Evolutionary conservation across 2,113 vertebrate genomes (phyloP).

Genomic region (Odobenus rosmarus): DNA sequence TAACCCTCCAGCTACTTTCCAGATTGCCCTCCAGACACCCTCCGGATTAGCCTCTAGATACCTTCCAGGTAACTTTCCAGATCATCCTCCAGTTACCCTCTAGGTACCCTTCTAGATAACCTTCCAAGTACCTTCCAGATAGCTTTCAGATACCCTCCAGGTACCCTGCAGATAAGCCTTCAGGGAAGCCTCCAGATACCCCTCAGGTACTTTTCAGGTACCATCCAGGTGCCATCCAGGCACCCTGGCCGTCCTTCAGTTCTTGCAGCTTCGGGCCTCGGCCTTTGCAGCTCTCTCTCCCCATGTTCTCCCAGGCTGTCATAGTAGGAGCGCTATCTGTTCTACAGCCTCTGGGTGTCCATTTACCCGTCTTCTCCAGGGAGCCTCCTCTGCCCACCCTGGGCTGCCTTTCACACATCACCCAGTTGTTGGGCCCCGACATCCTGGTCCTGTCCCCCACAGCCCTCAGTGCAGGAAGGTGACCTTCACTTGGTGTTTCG

Average conservation of each 20-base stretch:
- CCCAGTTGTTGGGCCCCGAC: neutral
- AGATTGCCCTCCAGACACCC: no score
- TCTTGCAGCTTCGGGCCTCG: neutral
- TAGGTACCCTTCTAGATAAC: neutral
- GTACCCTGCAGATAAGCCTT: neutral
- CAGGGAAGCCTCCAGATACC: neutral
- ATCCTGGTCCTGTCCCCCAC: neutral
- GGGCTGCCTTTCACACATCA: neutral
- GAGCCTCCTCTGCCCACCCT: neutral
- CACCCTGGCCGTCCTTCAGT: neutral
- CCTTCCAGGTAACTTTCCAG: no score
- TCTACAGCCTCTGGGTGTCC: neutral
- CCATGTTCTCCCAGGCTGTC: neutral
- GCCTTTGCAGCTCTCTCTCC: rapidly evolving
- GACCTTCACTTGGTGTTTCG: neutral
- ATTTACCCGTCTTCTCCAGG: neutral
- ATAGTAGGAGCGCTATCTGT: no score
- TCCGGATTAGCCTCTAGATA: no score
- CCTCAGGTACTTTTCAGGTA: no score
- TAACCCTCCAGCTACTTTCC: no score
- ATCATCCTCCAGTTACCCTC: neutral
- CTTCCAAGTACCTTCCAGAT: no score
- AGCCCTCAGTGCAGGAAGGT: neutral
- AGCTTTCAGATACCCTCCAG: neutral
- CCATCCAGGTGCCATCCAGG: neutral